Percentiles rank a stretch among this genome's conserved stretches.
Conservation (phyloP, 2,113 vertebrate species). For the Dendrocopos noguchii region DNA sequence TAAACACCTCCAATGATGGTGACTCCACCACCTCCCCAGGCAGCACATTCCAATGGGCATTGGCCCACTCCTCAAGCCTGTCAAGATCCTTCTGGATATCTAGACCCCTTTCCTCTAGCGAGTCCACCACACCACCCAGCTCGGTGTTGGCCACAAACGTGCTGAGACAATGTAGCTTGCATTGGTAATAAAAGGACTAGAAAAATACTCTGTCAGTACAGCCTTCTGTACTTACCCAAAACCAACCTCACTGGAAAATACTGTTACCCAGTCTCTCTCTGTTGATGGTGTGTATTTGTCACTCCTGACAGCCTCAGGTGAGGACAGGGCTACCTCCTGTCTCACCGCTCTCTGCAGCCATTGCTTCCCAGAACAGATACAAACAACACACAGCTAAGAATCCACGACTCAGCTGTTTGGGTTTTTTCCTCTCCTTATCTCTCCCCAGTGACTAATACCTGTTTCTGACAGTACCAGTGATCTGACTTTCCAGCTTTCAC, state of each 20-base stretch:
- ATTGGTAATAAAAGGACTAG: background rate
- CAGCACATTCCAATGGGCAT: too few species aligned
- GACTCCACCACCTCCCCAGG: too few species aligned
- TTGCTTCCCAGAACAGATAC: background rate
- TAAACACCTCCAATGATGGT: too few species aligned
- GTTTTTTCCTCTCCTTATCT: background rate
- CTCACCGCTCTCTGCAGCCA: background rate
- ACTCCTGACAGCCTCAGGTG: fast-evolving
- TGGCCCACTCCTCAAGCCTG: too few species aligned
- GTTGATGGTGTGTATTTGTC: background rate
- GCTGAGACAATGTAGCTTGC: background rate
- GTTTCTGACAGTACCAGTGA: background rate
- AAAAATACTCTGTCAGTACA: background rate
- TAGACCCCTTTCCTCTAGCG: too few species aligned
- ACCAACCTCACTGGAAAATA: background rate
- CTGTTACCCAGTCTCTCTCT: background rate
- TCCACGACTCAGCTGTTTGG: background rate
- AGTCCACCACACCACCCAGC: too few species aligned
- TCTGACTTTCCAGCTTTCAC: background rate
- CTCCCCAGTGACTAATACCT: background rate
- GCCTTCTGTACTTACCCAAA: background rate
- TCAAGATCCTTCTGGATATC: too few species aligned
- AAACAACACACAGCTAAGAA: background rate
- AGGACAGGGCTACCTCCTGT: background rate
- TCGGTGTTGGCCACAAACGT: too few species aligned